Base-by-base conservation (phyloP, 2,888 invertebrate genomes). In the Drosophila colorata region DNA sequence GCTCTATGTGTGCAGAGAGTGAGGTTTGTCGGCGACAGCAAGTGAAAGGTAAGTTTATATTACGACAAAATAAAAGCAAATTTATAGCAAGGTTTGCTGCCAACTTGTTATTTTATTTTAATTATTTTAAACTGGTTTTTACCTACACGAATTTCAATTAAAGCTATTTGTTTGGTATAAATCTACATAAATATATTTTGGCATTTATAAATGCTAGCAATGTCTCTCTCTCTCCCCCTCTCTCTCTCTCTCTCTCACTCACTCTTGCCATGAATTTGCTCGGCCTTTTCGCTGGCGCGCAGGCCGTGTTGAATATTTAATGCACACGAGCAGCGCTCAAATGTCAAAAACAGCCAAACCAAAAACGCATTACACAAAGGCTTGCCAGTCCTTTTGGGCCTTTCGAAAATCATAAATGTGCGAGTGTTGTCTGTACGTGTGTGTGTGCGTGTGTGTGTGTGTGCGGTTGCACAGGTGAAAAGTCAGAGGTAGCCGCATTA, bases 311-410 rank as follows among this genome's bases (percentile, higher is more conserved):
- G 68, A 82, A 82, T 85, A 63, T 85, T 77, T 80, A 73, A 82
- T 75, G 78, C 75, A 70, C 57, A 65, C 44, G 60, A 51, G 48
- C 20, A 57, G 66, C 68, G 68, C 69, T 80, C 84, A 83, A 78
- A 80, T 87, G 83, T 83, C 83, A 83, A 80, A 80, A 87, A 72
- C 83, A 83, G 84, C 56, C 58, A 74, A 67, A 61, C 47, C 67
- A 51, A 78, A 70, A 80, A 53, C 43, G 70, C 69, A 76, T 55
- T 66, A 43, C 79, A 83, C 81, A 81, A 81, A 79, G 85, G 74
- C 61, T 60, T 73, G 57, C 67, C 67, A 56, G 63, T 83, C 60
- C 60, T 67, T 59, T 69, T 56, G 43, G 75, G 67, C 77, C 69
- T 75, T 85, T 68, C 66, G 40, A 53, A 67, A 77, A 72, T 77